Evolutionary conservation across 2,113 vertebrate genomes (phyloP).

Genomic region (Trichechus manatus): DNA sequence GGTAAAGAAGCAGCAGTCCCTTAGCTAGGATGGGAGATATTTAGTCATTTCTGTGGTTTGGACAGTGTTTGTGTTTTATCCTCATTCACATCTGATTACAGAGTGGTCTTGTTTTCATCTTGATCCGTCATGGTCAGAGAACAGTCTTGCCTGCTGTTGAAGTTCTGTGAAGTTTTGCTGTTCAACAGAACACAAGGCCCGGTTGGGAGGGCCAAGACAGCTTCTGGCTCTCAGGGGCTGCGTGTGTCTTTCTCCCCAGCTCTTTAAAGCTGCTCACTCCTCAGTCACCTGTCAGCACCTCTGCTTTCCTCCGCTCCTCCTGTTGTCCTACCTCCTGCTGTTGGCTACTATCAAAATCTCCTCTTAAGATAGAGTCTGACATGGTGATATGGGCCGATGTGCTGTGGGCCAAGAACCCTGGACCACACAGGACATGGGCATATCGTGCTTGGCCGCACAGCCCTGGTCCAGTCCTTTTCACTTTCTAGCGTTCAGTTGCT

Average conservation of each 20-base stretch:
- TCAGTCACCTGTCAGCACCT: too few relatives aligned
- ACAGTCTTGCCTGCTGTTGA: background rate
- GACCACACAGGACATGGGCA: background rate
- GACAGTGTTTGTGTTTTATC: background rate
- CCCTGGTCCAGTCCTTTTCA: background rate
- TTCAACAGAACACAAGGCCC: background rate
- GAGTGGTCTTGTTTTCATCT: background rate
- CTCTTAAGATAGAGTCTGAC: background rate
- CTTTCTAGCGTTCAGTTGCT: background rate
- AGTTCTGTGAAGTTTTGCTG: background rate
- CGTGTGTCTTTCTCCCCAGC: background rate
- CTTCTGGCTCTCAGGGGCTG: background rate
- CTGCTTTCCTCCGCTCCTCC: accelerated
- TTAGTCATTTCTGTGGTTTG: too few relatives aligned
- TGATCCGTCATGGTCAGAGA: background rate
- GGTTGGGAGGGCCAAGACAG: background rate
- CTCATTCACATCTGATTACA: too few relatives aligned
- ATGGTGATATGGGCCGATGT: too few relatives aligned
- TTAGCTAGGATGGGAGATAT: too few relatives aligned
- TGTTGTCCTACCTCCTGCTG: background rate
- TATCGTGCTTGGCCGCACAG: background rate
- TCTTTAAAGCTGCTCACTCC: background rate
- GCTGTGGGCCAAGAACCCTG: background rate
- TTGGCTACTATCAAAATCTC: background rate
- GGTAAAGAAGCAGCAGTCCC: background rate